Conservation (phyloP, 2,113 vertebrate species). For the Pseudorasbora parva region DNA sequence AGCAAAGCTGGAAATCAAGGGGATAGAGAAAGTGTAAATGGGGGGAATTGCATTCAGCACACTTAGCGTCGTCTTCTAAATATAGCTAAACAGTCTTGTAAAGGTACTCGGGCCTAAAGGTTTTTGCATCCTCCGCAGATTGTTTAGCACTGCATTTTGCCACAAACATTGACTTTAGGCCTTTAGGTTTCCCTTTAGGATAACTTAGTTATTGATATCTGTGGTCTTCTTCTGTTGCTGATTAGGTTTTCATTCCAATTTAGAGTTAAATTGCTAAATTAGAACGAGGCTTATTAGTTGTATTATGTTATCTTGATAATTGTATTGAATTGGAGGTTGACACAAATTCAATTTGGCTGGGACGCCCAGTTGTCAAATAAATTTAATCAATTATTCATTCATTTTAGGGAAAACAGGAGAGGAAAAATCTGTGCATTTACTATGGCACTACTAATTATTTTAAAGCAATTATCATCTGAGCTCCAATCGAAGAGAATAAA, state of each 20-base stretch:
- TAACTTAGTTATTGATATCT: not conserved
- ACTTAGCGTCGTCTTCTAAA: not conserved
- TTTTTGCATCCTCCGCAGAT: not conserved
- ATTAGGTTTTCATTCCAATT: constrained; percentile 6
- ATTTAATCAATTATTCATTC: not conserved
- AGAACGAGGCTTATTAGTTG: constrained; percentile 9
- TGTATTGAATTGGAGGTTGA: not conserved
- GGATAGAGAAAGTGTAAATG: constrained; percentile 3
- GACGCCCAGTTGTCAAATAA: constrained; percentile 7
- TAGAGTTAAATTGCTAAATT: not conserved
- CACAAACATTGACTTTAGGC: not conserved
- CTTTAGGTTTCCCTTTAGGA: not conserved
- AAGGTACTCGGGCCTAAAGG: not conserved
- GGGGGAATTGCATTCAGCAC: not conserved
- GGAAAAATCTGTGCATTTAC: not conserved
- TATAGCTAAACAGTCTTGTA: not conserved
- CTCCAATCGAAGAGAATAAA: not conserved
- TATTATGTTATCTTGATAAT: not conserved
- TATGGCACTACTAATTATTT: not conserved
- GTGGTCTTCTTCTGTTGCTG: not conserved
- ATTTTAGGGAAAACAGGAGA: not conserved
- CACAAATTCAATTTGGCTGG: not conserved
- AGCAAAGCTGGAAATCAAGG: constrained; percentile 12
- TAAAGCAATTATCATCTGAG: not conserved
- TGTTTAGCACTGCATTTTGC: not conserved